Conservation (phyloP, 2,797 vertebrate genomes). For the Sphenodon punctatus region DNA sequence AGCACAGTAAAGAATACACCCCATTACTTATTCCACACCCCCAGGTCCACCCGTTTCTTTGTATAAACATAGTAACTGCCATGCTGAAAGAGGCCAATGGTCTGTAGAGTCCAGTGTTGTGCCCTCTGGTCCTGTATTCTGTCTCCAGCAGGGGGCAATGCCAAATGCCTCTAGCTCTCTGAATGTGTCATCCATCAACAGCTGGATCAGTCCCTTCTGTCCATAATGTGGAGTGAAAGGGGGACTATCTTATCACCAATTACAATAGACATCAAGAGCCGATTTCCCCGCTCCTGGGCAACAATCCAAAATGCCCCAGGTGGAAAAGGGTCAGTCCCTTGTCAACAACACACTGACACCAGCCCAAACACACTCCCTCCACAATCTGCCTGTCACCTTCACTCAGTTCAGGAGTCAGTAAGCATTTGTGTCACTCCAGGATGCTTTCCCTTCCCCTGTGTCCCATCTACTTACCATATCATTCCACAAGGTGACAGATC, state of each 20-base stretch:
- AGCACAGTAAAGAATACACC: neutral
- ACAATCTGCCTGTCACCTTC: constrained; percentile 16
- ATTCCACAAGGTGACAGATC: neutral
- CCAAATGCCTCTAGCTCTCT: neutral
- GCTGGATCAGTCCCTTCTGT: neutral
- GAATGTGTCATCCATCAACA: neutral
- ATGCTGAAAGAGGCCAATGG: neutral
- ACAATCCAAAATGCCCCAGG: neutral
- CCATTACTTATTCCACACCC: neutral
- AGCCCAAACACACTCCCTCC: neutral
- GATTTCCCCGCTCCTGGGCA: neutral
- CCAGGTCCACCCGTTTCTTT: neutral
- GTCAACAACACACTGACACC: neutral
- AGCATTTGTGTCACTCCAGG: constrained; percentile 3
- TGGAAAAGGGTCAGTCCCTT: neutral
- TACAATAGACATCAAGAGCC: neutral
- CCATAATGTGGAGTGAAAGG: neutral
- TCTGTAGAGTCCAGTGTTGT: neutral
- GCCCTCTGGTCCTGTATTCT: neutral
- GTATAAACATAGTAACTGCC: neutral
- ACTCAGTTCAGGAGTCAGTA: constrained; percentile 40
- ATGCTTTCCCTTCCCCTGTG: fast-evolving
- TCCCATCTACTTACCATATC: neutral
- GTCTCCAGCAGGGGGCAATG: neutral
- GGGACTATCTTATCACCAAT: neutral